These are phyloP conservation scores for Hephaestus fuliginosus DNA, from an alignment of 2,797 vertebrate genomes.

Conservation along the genomic window DNA sequence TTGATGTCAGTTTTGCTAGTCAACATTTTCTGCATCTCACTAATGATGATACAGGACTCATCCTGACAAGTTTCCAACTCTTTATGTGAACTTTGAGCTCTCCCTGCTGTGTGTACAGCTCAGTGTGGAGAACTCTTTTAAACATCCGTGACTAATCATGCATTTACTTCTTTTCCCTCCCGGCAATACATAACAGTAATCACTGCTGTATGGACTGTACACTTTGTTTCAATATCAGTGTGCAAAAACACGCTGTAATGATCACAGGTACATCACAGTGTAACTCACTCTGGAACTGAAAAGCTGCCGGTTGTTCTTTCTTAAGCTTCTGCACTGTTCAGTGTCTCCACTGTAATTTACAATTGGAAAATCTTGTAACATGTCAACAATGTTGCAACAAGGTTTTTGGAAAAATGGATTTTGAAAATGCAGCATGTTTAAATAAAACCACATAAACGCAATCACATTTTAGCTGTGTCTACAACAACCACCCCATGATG, in stretches of 20 bases:
- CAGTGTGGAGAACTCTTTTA: conserved; percentile 1
- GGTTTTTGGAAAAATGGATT: background rate
- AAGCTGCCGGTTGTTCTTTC: background rate
- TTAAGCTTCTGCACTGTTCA: background rate
- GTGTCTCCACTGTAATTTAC: background rate
- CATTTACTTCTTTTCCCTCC: background rate
- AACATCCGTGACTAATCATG: conserved; percentile 3
- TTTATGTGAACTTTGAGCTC: background rate
- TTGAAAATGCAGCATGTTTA: conserved; percentile 1
- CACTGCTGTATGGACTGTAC: background rate
- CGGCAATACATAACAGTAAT: background rate
- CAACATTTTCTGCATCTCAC: background rate
- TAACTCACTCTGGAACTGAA: background rate
- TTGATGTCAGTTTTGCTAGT: background rate
- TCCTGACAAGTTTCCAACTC: background rate
- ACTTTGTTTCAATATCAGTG: background rate
- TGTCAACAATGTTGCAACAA: background rate
- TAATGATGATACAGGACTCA: conserved; percentile 1
- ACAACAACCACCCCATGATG: background rate
- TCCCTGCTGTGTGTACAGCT: conserved; percentile 1
- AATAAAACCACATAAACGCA: conserved; percentile 19
- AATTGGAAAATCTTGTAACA: background rate
- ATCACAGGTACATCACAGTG: background rate
- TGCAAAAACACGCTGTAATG: background rate
- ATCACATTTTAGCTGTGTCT: background rate